phyloP scores from a whole-genome alignment of 2,888 invertebrate species.

The Selenia dentaria region DNA sequence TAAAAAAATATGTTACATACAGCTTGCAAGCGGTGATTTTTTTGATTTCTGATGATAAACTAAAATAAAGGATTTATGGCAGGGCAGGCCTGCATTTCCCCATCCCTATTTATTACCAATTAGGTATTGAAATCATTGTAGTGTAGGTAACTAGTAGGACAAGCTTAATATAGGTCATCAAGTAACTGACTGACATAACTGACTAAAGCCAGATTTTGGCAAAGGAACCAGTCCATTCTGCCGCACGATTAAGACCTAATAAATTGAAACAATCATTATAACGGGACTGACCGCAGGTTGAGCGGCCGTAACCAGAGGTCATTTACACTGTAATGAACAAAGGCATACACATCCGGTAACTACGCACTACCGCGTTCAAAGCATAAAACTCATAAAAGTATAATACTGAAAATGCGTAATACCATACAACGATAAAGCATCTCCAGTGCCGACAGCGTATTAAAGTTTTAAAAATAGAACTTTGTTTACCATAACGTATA shows the following conservation, averaged over 20 bases:
- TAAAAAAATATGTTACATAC: too few relatives aligned
- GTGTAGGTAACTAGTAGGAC: too few relatives aligned
- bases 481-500: conserved; percentile 13
- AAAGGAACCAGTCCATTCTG: conserved; percentile 4
- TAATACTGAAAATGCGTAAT: conserved; percentile 28
- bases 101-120: too few relatives aligned
- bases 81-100: too few relatives aligned
- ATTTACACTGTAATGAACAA: conserved; percentile 57
- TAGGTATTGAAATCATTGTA: too few relatives aligned
- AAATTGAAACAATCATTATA: conserved; percentile 48
- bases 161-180: too few relatives aligned
- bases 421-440: conserved; percentile 11
- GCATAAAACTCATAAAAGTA: conserved; percentile 30
- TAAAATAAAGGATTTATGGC: too few relatives aligned
- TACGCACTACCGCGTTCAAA: conserved; percentile 30
- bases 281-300: conserved; percentile 55
- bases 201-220: not conserved
- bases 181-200: not conserved
- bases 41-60: too few relatives aligned
- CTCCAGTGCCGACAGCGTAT: not conserved
- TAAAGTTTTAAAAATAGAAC: conserved; percentile 26
- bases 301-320: conserved; percentile 57
- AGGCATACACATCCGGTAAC: conserved; percentile 40
- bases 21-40: too few relatives aligned
- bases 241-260: conserved; percentile 6